Base-by-base conservation (phyloP, 2,797 vertebrate species). In the Acanthornis magna region DNA sequence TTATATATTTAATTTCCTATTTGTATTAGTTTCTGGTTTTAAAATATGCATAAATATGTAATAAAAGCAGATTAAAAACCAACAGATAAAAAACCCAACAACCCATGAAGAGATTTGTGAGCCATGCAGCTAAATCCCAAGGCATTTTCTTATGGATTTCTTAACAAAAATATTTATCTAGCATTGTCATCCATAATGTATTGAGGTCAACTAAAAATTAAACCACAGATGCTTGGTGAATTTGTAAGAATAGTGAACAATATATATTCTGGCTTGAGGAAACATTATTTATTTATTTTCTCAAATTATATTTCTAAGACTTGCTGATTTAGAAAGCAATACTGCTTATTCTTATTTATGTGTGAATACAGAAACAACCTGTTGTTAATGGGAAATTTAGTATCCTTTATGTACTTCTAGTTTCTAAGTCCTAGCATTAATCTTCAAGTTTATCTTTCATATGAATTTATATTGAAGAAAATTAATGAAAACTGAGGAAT, bases 191-290 rank as follows among this genome's bases (percentile, higher is more conserved):
- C 50, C 61, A 80, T 80, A 91, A 88, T 76, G 29, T 79, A 92
- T 89, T 88, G 78, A 92, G 82, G 84, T 95, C 89, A 93, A 85
- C 40, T 70, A 63, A 89, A 95, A 95, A 90, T 62, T 91, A 90
- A 75, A 87, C 42, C 66, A 90, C 40, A 81, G 15, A 65, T 55
- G 29, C 27, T 53, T 73, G 5, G 16, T 74, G 55, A 51, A 84
- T 89, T 95, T 83, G 62, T 54, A 75, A 71, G 84, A 68, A 82
- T 74, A 63, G 13, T 54, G 8, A 93, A 62, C 10, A 80, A n/a
- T 71, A 74, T 75, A 67, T 87, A 80, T 74, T 79, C 30, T 72
- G 51, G 6, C n/a, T 81, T 65, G 13, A 62, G 13, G 29, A 87
- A 76, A 9, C n/a, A 20, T 54, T 93, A 80, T 34, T 63, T 88